Percentiles rank a stretch among this genome's conserved stretches.
These are phyloP conservation scores for Brachystomella parvula DNA, from an alignment of 1,140 invertebrate species.

Conservation along the genomic window DNA sequence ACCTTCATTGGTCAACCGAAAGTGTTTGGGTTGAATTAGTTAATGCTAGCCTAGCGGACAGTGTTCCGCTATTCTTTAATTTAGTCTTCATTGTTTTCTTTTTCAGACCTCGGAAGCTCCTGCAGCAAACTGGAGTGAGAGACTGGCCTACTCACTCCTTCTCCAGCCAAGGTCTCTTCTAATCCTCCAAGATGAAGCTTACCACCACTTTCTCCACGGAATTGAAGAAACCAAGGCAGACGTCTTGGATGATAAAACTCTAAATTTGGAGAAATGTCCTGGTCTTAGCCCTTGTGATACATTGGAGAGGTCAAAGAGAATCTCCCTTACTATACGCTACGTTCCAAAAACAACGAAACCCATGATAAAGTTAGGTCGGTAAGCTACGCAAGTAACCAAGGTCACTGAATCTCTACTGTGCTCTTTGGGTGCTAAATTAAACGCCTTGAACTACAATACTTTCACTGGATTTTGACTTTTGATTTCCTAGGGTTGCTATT, in stretches of 20 bases:
- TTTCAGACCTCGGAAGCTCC: not conserved
- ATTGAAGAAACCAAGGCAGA: slow-evolving; percentile 72
- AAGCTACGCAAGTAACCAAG: not conserved
- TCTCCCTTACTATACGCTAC: slow-evolving; percentile 89
- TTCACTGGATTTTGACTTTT: not conserved
- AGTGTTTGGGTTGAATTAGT: no score
- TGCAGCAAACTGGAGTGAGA: slow-evolving; percentile 8
- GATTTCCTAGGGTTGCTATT: not conserved
- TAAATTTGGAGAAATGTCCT: slow-evolving; percentile 54
- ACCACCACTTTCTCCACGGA: slow-evolving; percentile 76
- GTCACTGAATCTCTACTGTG: not conserved
- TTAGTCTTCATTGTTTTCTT: not conserved
- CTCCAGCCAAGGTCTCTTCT: slow-evolving; percentile 81
- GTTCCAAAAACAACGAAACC: slow-evolving; percentile 76
- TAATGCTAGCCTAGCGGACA: no score
- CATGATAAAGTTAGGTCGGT: slow-evolving; percentile 18
- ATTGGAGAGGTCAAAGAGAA: slow-evolving; percentile 59
- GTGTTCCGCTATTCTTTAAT: not conserved
- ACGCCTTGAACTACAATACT: no score
- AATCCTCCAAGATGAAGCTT: slow-evolving; percentile 73
- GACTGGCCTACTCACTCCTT: slow-evolving; percentile 52
- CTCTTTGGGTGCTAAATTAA: no score
- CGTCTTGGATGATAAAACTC: slow-evolving; percentile 53
- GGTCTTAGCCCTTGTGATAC: slow-evolving; percentile 44
- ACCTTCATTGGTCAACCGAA: no score